A percentile compares a stretch with the other conserved stretches of the same genome.
These are phyloP conservation scores for Amblyopsis rosae DNA, from an alignment of 2,113 vertebrate genomes.

Conservation along the genomic window DNA sequence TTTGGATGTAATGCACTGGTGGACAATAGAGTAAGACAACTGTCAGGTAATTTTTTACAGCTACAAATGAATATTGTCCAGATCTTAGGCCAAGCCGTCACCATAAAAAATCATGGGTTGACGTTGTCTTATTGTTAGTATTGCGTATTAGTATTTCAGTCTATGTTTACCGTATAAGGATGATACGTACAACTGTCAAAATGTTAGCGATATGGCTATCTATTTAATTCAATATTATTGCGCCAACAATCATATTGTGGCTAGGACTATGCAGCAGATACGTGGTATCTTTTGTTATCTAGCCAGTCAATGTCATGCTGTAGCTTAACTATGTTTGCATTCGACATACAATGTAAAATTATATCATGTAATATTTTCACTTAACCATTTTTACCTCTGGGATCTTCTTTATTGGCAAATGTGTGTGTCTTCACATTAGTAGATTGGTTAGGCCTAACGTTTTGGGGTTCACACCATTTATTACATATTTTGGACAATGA, in stretches of 20 bases:
- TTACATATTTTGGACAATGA: neutral
- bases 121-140: neutral
- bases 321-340: no score
- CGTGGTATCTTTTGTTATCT: neutral
- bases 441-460: no score
- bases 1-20: neutral
- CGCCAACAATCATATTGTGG: neutral
- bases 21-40: neutral
- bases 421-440: no score
- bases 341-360: neutral
- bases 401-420: no score
- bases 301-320: neutral
- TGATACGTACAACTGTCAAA: neutral
- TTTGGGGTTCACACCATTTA: no score
- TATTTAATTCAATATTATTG: neutral
- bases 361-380: no score
- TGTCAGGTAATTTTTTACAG: conserved; percentile 3
- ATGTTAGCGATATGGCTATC: neutral
- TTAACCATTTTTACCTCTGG: neutral
- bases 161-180: neutral
- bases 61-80: neutral
- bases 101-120: neutral
- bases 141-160: neutral
- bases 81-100: neutral
- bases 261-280: neutral